Evolutionary conservation across 1,140 invertebrate genomes (phyloP).

Genomic region (Drosophila kurseongensis): DNA sequence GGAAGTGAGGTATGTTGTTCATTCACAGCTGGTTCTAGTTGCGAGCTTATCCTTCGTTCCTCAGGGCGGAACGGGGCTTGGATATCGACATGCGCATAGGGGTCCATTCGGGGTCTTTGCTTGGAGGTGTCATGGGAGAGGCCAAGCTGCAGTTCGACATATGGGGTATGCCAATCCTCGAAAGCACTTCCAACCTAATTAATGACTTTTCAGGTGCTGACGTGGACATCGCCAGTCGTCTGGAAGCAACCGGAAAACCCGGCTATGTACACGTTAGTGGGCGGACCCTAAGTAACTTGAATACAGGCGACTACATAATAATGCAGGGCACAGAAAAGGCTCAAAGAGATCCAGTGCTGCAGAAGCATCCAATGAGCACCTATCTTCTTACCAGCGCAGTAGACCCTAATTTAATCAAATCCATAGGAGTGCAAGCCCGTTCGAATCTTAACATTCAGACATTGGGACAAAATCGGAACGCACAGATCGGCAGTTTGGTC

Average conservation of each 20-base stretch:
- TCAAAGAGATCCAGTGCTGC: constrained; percentile 1
- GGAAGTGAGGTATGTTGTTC: constrained; percentile 86
- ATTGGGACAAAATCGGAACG: neutral
- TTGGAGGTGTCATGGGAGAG: constrained; percentile 95
- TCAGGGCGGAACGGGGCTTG: constrained; percentile 88
- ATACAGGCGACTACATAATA: neutral
- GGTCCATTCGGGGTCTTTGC: constrained; percentile 95
- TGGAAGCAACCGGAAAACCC: constrained; percentile 95
- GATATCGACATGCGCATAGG: constrained; percentile 99
- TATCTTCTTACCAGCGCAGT: neutral
- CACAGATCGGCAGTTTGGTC: too few species aligned
- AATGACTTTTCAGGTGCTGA: constrained; percentile 85
- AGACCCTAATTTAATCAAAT: neutral
- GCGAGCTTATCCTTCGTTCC: neutral
- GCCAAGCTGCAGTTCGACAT: constrained; percentile 98
- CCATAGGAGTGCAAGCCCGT: neutral
- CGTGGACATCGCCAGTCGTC: constrained; percentile 96
- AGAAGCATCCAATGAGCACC: constrained; percentile 11
- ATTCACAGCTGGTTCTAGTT: neutral
- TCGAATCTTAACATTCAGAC: neutral
- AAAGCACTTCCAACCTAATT: neutral
- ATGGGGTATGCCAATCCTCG: constrained; percentile 88
- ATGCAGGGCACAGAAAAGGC: neutral
- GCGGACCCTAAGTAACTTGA: neutral
- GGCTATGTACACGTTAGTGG: constrained; percentile 88